Percentiles rank a stretch among this genome's conserved stretches.
These are phyloP conservation scores for Forbesichthys papilliferus DNA, from an alignment of 2,113 vertebrate species.

Conservation along the genomic window DNA sequence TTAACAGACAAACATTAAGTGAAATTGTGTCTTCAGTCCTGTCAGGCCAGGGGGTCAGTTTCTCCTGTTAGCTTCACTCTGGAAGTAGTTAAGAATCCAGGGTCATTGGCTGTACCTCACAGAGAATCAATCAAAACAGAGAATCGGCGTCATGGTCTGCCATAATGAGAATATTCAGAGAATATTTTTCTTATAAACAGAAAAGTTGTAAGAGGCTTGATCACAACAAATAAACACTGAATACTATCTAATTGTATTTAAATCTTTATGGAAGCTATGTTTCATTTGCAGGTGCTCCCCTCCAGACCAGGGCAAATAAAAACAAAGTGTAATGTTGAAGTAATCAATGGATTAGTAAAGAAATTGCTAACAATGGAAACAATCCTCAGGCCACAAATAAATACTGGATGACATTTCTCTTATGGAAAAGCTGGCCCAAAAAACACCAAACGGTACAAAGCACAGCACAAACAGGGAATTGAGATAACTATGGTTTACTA, in stretches of 20 bases:
- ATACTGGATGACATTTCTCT: not conserved
- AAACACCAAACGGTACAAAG: not conserved
- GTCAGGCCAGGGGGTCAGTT: conserved; percentile 30
- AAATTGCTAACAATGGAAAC: conserved; percentile 8
- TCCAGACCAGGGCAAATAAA: not conserved
- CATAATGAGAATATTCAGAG: conserved; percentile 16
- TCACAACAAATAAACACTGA: not conserved
- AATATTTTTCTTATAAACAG: conserved; percentile 24
- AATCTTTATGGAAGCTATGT: conserved; percentile 10
- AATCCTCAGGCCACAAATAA: not conserved
- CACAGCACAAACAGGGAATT: not conserved
- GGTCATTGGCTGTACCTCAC: conserved; percentile 37
- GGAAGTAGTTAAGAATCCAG: conserved; percentile 46
- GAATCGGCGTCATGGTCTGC: conserved; percentile 23
- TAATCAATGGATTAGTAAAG: not conserved
- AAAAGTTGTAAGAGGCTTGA: not conserved
- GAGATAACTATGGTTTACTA: no score
- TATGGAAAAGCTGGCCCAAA: not conserved
- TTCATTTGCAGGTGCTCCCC: conserved; percentile 25
- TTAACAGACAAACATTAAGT: conserved; percentile 69
- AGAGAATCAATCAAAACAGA: conserved; percentile 31
- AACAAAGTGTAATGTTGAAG: not conserved
- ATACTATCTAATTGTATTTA: conserved; percentile 12
- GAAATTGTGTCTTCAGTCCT: conserved; percentile 46
- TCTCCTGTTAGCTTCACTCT: conserved; percentile 36